A percentile compares a stretch with the other conserved stretches of the same genome.
Conservation (phyloP, 92 coral and sea anemone species). For the Hydrozoanthus gracilis region DNA sequence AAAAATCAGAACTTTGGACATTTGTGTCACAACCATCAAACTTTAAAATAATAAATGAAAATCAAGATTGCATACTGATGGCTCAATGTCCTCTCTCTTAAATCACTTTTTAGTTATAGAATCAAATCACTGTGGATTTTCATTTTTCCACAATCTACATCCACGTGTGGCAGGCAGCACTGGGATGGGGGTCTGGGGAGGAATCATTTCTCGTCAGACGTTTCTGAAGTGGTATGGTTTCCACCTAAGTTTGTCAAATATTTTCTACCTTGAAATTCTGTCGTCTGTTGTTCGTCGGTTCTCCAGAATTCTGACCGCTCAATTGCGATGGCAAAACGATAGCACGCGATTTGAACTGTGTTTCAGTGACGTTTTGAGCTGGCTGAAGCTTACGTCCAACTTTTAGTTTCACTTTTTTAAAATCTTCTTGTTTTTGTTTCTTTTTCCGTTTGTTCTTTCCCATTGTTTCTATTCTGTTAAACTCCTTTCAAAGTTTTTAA, state of each 20-base stretch:
- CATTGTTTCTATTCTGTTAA: slow-evolving; percentile 48
- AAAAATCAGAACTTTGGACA: too few relatives aligned
- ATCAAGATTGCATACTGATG: too few relatives aligned
- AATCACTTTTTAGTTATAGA: too few relatives aligned
- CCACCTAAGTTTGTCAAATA: not conserved
- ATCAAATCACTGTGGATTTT: too few relatives aligned
- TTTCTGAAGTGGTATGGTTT: not conserved
- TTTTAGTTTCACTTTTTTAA: slow-evolving; percentile 91
- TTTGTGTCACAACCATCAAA: too few relatives aligned
- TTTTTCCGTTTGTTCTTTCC: slow-evolving; percentile 89
- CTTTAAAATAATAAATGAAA: too few relatives aligned
- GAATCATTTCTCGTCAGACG: not conserved
- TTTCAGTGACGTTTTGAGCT: slow-evolving; percentile 84
- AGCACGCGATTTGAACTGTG: slow-evolving; percentile 86
- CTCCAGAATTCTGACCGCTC: slow-evolving; percentile 57
- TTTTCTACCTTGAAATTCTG: slow-evolving; percentile 80
- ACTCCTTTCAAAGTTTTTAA: not conserved
- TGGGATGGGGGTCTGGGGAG: too few relatives aligned
- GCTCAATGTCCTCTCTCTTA: too few relatives aligned
- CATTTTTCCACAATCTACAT: too few relatives aligned
- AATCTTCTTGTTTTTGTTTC: slow-evolving; percentile 87
- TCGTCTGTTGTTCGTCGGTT: slow-evolving; percentile 77
- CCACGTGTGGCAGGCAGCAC: too few relatives aligned
- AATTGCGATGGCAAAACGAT: slow-evolving; percentile 80
- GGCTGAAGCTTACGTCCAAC: slow-evolving; percentile 89